A percentile compares a stretch with the other conserved stretches of the same genome.
Conservation (phyloP, 2,888 invertebrate species). For the Lithophane socia region DNA sequence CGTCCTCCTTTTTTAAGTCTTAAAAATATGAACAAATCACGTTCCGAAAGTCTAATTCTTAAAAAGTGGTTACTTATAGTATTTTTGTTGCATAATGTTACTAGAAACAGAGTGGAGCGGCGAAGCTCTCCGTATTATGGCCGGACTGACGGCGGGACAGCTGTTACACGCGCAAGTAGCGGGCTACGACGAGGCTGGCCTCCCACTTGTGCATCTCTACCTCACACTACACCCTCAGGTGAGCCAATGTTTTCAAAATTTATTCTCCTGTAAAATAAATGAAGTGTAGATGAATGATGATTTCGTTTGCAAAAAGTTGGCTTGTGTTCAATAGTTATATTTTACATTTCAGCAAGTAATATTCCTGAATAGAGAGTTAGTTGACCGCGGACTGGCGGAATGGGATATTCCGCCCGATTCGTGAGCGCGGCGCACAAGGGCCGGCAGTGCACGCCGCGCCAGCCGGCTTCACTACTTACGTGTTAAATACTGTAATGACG, state of each 20-base stretch:
- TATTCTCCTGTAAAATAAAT: not conserved
- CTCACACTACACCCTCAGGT: constrained; percentile 94
- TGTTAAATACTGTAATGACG: constrained; percentile 70
- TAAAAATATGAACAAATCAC: not conserved
- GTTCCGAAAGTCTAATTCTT: not conserved
- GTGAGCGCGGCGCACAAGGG: constrained; percentile 73
- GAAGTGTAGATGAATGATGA: constrained; percentile 14
- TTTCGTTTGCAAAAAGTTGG: constrained; percentile 30
- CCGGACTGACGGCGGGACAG: constrained; percentile 95
- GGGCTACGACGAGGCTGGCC: constrained; percentile 94
- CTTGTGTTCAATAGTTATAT: constrained; percentile 45
- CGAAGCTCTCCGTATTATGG: constrained; percentile 94
- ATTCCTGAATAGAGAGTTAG: constrained; percentile 96
- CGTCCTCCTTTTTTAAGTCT: not conserved
- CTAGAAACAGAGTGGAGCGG: constrained; percentile 92
- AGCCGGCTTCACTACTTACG: constrained; percentile 59
- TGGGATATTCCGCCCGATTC: constrained; percentile 91
- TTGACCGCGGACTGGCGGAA: constrained; percentile 95
- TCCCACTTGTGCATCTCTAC: constrained; percentile 96
- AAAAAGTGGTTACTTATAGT: not conserved
- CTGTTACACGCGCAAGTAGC: constrained; percentile 97
- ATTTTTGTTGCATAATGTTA: constrained; percentile 13
- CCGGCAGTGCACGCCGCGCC: constrained; percentile 49
- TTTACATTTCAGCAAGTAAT: constrained; percentile 92
- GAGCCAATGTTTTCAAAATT: constrained; percentile 42